Evolutionary conservation across 2,797 vertebrate genomes (phyloP), one percentile per base, ranked within the genome.

Genomic region (Sparus aurata): DNA sequence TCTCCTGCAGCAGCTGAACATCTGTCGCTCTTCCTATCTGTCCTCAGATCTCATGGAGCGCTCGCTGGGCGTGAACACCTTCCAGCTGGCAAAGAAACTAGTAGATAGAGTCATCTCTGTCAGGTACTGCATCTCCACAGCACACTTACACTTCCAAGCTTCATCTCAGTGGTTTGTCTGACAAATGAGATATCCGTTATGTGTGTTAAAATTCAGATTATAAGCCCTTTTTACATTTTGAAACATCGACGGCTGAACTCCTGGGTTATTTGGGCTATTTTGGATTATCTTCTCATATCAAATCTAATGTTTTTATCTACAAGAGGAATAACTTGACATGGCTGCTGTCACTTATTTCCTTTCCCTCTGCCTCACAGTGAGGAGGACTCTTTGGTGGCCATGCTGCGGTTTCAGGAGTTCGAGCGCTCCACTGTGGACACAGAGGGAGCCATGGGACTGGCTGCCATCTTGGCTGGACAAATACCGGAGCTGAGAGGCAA

Each of bases 351-450:
- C 69, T 20, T 45, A 38, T 66, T 77, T n/a, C 12, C 12, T 30
- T 45, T 88, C 80, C 73, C 47, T 52, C 58, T 23, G 53, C 16
- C 38, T 58, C 45, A n/a, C 70, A 96, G 95, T 20, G 97, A 97
- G 84, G 95, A 97, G 74, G 95, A 97, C 62, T 85, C 95, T 69
- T 87, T 98, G 83, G 82, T 98, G 84, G 95, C 97, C 0, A 97
- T 98, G 95, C 91, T 98, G 91, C 93, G 96, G 69, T 89, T 98
- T 85, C 95, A 97, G 86, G 97, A 98, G 92, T 97, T 95, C 0
- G 97, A 98, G 69, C 95, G 94, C 81, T 95, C 95, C 72, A 96
- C 94, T 0, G 94, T 97, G 13, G 97, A 98, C 89, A 96, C 96
- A 2, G 97, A 97, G 78, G 97, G 97, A 23, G 96, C 97, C 61